Conservation (phyloP, 2,113 vertebrate species). For the Eulemur macaco region DNA sequence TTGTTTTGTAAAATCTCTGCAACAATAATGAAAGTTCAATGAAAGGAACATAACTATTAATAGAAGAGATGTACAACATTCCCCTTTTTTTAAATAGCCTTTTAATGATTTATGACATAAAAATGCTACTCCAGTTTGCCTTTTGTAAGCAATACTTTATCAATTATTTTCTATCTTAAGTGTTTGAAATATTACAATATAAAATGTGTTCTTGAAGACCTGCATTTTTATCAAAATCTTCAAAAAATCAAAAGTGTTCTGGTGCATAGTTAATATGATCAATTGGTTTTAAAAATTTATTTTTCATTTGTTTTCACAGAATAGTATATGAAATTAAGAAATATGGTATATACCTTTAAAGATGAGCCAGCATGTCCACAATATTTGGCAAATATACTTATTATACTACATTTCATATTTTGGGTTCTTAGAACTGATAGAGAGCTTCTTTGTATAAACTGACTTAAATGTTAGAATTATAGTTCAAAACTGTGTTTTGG, state of each 20-base stretch:
- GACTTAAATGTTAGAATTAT: background rate
- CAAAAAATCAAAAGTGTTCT: slow-evolving; percentile 69
- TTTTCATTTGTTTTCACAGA: slow-evolving; percentile 51
- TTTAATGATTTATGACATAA: slow-evolving; percentile 61
- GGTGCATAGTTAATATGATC: slow-evolving; percentile 59
- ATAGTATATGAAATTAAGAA: background rate
- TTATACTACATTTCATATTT: background rate
- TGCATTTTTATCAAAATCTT: slow-evolving; percentile 71
- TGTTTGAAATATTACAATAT: slow-evolving; percentile 43
- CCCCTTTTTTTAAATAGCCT: slow-evolving; percentile 12
- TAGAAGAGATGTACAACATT: slow-evolving; percentile 34
- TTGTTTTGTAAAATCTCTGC: slow-evolving; percentile 66
- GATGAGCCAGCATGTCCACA: background rate
- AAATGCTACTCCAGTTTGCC: slow-evolving; percentile 59
- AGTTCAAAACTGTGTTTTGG: background rate
- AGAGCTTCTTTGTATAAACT: background rate
- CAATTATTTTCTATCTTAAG: slow-evolving; percentile 56
- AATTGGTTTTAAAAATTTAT: slow-evolving; percentile 53
- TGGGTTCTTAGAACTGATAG: background rate
- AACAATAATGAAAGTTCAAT: slow-evolving; percentile 75
- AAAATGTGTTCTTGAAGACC: slow-evolving; percentile 67
- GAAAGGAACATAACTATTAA: slow-evolving; percentile 65
- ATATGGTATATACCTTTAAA: slow-evolving; percentile 3
- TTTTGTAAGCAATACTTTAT: slow-evolving; percentile 44
- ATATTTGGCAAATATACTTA: background rate